Conservation (phyloP, 1,140 invertebrate genomes). For the Leptinotarsa undecemlineata region DNA sequence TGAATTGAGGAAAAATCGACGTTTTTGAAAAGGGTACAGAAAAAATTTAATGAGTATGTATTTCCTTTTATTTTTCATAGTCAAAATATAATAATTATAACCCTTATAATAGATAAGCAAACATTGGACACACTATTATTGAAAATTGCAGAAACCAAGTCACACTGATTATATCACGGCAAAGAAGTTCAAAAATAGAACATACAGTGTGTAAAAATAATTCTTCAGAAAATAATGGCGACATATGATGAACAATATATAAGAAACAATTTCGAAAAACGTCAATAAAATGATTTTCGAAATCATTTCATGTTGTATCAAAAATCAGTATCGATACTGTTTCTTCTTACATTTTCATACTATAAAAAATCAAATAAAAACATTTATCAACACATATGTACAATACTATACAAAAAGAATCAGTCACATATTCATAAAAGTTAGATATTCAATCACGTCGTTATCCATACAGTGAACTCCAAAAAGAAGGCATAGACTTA, state of each 20-base stretch:
- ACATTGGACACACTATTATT: constrained; percentile 50
- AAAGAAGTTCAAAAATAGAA: constrained; percentile 15
- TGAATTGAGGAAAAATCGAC: no score
- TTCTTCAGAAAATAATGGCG: neutral
- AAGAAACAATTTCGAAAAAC: constrained; percentile 21
- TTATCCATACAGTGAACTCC: constrained; percentile 15
- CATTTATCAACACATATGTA: constrained; percentile 49
- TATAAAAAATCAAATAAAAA: constrained; percentile 43
- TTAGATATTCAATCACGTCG: neutral
- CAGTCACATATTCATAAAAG: constrained; percentile 32
- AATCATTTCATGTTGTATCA: constrained; percentile 6
- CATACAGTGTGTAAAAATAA: neutral
- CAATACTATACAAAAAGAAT: constrained; percentile 48
- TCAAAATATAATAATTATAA: constrained; percentile 53
- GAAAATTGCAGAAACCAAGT: constrained; percentile 39
- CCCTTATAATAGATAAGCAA: constrained; percentile 50
- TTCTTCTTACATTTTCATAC: constrained; percentile 45
- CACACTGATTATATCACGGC: constrained; percentile 19
- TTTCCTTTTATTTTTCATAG: constrained; percentile 47
- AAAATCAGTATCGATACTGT: constrained; percentile 34
- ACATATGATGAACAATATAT: neutral
- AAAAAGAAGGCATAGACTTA: constrained; percentile 22
- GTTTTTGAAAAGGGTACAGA: neutral
- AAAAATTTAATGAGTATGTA: constrained; percentile 20
- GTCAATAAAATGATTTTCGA: constrained; percentile 11